Base-by-base conservation (phyloP, 2,888 invertebrate species). In the Heliconius charithonia region DNA sequence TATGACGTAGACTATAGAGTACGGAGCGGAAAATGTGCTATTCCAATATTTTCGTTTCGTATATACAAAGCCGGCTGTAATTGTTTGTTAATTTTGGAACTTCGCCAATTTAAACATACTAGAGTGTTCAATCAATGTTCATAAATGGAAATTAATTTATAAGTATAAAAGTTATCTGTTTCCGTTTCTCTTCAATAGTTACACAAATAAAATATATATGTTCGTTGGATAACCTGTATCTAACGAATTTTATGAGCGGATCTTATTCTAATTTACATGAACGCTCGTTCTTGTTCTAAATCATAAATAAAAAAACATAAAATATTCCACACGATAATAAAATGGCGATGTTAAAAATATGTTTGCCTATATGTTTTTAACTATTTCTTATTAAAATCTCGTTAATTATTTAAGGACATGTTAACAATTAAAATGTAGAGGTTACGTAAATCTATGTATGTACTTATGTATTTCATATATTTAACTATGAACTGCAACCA, bases 31-130 rank as follows among this genome's bases (percentile, higher is more conserved):
- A 62, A 71, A 63, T 45, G 59, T 41, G 29, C 4, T 70, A 70
- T 76, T 70, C 19, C 70, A 76, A 76, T 76, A 76, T 29, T 76
- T 51, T 71, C 62, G 45, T 71, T 56, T 70, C 63, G 70, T 63
- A 71, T 45, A 32, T 45, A 29, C 29, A 29, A 29, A 45, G 32
- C 51, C 71, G 63, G 70, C n/a, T 71, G 62, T 71, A 70, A 63
- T 63, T 62, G 63, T 76, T 76, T 76, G 76, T 76, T 70, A 71
- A 76, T 71, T 71, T 65, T 76, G 76, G 76, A 51, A 71, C 63
- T 71, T 7, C 12, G 76, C 71, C 76, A 76, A 76, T 45, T 32
- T 25, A 45, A 45, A 63, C 25, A 45, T 71, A 27, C 6, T 2
- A 32, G 45, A n/a, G n/a, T 76, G 41, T 62, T 63, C 71, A 71